Base-by-base conservation (phyloP, 2,888 invertebrate genomes). In the Tipula unca region DNA sequence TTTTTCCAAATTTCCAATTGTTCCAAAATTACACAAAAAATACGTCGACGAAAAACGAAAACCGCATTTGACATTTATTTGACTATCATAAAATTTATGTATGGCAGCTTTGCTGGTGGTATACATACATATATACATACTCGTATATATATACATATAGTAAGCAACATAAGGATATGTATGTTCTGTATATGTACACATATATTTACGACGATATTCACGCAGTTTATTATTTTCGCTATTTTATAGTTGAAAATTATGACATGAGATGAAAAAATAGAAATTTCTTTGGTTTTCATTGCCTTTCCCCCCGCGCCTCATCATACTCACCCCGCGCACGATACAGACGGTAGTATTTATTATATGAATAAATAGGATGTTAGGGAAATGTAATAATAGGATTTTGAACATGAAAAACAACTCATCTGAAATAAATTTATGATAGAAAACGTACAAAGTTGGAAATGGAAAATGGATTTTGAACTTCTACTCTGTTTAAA, bases 41-140 rank as follows among this genome's bases (percentile, higher is more conserved):
- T 25, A 69, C 10, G 69, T 25, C 69, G 69, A 25, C 8, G 10
- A 25, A 25, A 69, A 69, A 25, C 10, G 25, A 25, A 69, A 69
- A 69, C 69, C 69, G 69, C 69, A 69, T 69, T 69, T 69, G 69
- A 69, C 69, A 69, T 69, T 69, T 69, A 69, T 69, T 69, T 69
- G 69, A 69, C 25, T 69, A 69, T 25, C 69, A 69, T 69, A 69
- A 69, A 69, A 25, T 69, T 69, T 69, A 69, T 69, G 25, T 69
- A 69, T 25, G 69, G 69, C 69, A 69, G 25, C 25, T 25, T 25
- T 25, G 69, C 13, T 69, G 69, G 25, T 69, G 69, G 69, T 69
- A 25, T 48, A 17, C 17, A 10, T 25, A 25, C 25, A 69, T 3
- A 48, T 48, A 14, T 48, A 17, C 13, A 69, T n/a, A n/a, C n/a